Conservation (phyloP, 2,888 invertebrate genomes). For the Gryllus longicercus region DNA sequence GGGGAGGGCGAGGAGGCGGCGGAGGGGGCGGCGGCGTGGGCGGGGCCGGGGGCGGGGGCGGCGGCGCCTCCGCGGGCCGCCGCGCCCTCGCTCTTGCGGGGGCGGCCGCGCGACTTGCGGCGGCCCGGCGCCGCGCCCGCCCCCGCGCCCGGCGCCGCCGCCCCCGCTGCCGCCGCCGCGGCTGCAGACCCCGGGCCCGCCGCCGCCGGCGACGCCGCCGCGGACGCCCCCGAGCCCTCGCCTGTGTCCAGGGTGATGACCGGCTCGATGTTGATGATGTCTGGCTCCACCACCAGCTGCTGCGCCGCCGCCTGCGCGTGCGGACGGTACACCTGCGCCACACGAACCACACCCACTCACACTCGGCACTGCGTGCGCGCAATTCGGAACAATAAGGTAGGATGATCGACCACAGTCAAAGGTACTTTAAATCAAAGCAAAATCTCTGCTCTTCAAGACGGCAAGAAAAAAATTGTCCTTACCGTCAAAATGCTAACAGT, state of each 20-base stretch:
- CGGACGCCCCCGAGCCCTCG: background rate
- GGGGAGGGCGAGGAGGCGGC: background rate
- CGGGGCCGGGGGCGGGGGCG: background rate
- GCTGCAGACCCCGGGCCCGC: background rate
- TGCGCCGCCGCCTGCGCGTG: background rate
- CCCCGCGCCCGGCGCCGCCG: background rate
- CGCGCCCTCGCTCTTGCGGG: background rate
- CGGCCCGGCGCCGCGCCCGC: background rate
- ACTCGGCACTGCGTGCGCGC: too few species aligned
- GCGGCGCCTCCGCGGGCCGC: background rate
- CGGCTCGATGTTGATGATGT: background rate
- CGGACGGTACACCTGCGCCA: background rate
- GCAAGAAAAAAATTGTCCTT: too few species aligned
- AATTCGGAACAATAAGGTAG: too few species aligned
- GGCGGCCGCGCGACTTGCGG: background rate
- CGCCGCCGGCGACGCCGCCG: background rate
- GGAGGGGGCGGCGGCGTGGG: background rate
- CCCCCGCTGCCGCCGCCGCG: background rate
- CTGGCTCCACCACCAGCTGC: constrained; percentile 1
- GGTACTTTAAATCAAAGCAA: too few species aligned
- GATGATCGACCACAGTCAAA: too few species aligned
- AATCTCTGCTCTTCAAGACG: too few species aligned
- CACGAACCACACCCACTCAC: background rate
- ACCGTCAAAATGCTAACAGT: too few species aligned
- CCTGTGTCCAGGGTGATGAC: background rate